Base-by-base conservation (phyloP, 2,888 invertebrate genomes). In the Drosophila tripunctata region DNA sequence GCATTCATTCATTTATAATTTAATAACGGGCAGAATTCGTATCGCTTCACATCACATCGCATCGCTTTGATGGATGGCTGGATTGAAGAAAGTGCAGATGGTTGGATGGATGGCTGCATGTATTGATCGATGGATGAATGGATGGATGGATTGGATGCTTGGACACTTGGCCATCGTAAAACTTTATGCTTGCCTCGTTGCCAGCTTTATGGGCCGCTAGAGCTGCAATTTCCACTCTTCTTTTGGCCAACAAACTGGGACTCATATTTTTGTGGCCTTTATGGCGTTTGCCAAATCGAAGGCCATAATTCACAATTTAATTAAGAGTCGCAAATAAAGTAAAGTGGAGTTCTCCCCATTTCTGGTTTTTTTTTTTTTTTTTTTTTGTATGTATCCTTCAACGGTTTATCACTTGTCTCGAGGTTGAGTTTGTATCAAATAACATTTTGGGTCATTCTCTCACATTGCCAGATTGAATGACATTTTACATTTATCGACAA, bases 1-100 rank as follows among this genome's bases (percentile, higher is more conserved):
- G 77, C 78, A 89, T 87, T 89, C 82, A 88, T 88, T 88, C 79
- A 85, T 88, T 88, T 88, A 89, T 88, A 88, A 88, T 89, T 88
- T 89, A 88, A 89, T 88, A 89, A 88, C 71, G 79, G 67, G 55
- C 74, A 56, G 71, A 78, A 74, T 80, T 74, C 70, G 43, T 65
- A 67, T 86, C 73, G 58, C 38, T 52, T 52, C 71, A 56, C 33
- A 67, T 86, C 73, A 55, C 38, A 50, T 52, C 71, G 60, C 33
- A 45, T 48, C 31, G 4, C 51, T 63, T 67, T 67, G 77, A 76
- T 67, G 75, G 61, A 70, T 58, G 61, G 27, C 51, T 68, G 61
- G 58, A 51, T 52, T 52, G 40, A 45, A 31, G 44, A 36, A 43
- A 43, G 60, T 27, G 27, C 47, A 43, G 24, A 4, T 50, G 58